A percentile compares a stretch with the other conserved stretches of the same genome.
phyloP scores from a whole-genome alignment of 2,797 vertebrate genomes.

The Myripristis jacobus region DNA sequence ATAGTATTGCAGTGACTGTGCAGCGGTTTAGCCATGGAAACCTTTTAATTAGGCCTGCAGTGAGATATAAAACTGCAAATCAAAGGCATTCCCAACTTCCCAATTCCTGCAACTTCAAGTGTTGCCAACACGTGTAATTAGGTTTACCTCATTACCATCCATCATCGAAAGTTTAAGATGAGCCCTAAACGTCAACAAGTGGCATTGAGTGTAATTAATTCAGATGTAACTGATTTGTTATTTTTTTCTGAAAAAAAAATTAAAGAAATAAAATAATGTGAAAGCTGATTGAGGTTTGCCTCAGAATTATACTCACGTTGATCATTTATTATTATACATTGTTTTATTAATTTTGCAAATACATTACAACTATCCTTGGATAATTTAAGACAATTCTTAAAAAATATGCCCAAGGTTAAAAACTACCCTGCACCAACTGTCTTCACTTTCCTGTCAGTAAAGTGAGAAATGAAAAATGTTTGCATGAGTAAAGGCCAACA shows the following conservation, averaged over 20 bases:
- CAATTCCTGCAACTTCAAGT: conserved; percentile 5
- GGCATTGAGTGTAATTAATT: no score
- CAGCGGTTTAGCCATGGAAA: conserved; percentile 16
- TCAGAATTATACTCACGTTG: no score
- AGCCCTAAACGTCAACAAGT: background rate
- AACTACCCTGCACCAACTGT: background rate
- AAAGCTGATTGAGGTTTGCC: no score
- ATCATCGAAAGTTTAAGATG: background rate
- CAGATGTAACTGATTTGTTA: no score
- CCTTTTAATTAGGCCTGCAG: conserved; percentile 27
- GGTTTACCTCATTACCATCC: background rate
- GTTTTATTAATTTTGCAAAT: background rate
- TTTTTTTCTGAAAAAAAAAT: no score
- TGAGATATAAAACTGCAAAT: conserved; percentile 13
- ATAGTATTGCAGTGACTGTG: background rate
- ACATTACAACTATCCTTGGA: no score
- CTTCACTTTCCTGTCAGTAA: background rate
- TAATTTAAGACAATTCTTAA: no score
- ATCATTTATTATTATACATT: no score
- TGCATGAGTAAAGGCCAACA: background rate
- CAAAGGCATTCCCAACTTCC: conserved; percentile 1
- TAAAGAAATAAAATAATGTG: no score
- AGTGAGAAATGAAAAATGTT: background rate
- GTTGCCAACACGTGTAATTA: conserved; percentile 12
- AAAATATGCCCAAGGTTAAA: background rate